These are phyloP conservation scores for Bombycilla garrulus DNA, from an alignment of 2,113 vertebrate genomes.

Conservation along the genomic window DNA sequence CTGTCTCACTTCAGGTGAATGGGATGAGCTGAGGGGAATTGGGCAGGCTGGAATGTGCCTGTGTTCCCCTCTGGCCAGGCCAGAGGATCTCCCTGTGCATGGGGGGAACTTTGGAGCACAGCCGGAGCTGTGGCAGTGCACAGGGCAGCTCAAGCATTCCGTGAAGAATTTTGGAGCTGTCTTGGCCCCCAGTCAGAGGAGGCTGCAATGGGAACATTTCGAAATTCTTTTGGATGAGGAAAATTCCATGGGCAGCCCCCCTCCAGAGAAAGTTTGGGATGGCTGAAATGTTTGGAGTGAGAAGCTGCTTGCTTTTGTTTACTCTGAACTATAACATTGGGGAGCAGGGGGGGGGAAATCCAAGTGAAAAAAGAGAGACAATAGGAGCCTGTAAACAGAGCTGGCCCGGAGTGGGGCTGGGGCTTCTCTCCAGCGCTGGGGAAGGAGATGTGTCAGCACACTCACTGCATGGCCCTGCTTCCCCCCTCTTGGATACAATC, in stretches of 20 bases:
- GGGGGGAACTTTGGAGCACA: neutral
- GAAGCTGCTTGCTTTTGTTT: constrained; percentile 63
- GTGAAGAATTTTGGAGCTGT: neutral
- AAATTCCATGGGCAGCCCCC: constrained; percentile 58
- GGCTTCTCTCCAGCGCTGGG: neutral
- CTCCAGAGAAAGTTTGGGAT: constrained; percentile 61
- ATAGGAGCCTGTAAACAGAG: constrained; percentile 45
- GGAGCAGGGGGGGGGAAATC: neutral
- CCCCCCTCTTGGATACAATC: neutral
- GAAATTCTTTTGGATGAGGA: constrained; percentile 59
- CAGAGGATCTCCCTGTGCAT: neutral
- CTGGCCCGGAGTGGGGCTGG: neutral
- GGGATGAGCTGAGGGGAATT: neutral
- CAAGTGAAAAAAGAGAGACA: neutral
- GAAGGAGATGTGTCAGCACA: constrained; percentile 46
- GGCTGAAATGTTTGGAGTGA: constrained; percentile 60
- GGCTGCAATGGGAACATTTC: constrained; percentile 53
- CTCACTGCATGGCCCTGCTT: constrained; percentile 1
- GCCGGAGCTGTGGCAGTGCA: neutral
- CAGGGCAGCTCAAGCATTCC: neutral
- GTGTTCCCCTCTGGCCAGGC: too few species aligned
- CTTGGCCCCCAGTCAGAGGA: constrained; percentile 47
- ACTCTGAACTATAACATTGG: neutral
- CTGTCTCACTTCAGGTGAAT: neutral
- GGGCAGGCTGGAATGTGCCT: neutral